Evolutionary conservation across 2,888 invertebrate species (phyloP).

Genomic region (Ryuthela nishihirai): DNA sequence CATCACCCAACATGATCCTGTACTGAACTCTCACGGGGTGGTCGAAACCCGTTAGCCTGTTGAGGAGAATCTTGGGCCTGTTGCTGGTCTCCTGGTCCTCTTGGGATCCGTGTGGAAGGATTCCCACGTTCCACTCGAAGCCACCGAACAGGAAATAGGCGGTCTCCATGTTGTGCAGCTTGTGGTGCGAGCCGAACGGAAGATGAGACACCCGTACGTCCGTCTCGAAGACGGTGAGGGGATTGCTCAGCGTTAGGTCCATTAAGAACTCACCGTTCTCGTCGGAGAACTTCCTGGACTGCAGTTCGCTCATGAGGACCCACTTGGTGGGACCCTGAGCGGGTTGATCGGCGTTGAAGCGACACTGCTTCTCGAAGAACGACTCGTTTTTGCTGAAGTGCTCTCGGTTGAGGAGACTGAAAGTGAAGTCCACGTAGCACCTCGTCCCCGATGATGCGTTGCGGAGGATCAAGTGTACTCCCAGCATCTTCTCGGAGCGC

Average conservation of each 20-base stretch:
- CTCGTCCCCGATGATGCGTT: slow-evolving; percentile 65
- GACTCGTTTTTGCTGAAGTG: slow-evolving; percentile 78
- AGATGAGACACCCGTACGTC: slow-evolving; percentile 58
- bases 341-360: slow-evolving; percentile 64
- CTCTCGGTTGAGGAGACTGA: slow-evolving; percentile 72
- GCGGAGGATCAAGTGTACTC: slow-evolving; percentile 72
- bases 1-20: slow-evolving; percentile 62
- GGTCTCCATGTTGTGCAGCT: slow-evolving; percentile 56
- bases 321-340: slow-evolving; percentile 70
- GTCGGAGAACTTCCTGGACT: slow-evolving; percentile 68
- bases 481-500: slow-evolving; percentile 69
- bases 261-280: slow-evolving; percentile 75
- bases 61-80: slow-evolving; percentile 53
- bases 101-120: slow-evolving; percentile 43
- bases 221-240: slow-evolving; percentile 69
- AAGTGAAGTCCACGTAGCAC: slow-evolving; percentile 74
- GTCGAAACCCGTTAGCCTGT: slow-evolving; percentile 74
- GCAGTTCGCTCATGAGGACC: slow-evolving; percentile 67
- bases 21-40: slow-evolving; percentile 72
- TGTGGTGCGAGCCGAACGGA: slow-evolving; percentile 28
- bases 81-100: slow-evolving; percentile 27
- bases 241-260: slow-evolving; percentile 70
- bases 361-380: slow-evolving; percentile 63
- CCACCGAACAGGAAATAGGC: slow-evolving; percentile 73
- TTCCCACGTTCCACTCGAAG: slow-evolving; percentile 71